phyloP scores from a whole-genome alignment of 2,888 invertebrate species.

The Pollenia labialis region DNA sequence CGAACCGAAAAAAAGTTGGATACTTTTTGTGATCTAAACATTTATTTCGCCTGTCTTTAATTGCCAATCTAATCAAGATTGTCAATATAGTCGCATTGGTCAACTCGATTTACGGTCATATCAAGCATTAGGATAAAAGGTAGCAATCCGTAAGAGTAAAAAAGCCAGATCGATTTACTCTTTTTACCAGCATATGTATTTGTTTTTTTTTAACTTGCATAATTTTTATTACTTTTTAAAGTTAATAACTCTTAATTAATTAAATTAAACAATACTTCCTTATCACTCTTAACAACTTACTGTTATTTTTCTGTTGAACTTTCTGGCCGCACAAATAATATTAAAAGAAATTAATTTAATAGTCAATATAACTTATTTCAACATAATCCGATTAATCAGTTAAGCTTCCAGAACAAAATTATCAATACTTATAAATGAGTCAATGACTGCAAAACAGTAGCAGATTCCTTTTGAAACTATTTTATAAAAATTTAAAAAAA shows the following conservation, averaged over 20 bases:
- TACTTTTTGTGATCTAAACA: no score
- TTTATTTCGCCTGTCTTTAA: no score
- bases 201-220: background rate
- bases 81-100: no score
- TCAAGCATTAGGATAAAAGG: no score
- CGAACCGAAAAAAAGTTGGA: no score
- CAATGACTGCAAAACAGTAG: slow-evolving; percentile 34
- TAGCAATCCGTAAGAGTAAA: no score
- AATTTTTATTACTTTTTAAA: background rate
- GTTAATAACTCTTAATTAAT: background rate
- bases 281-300: slow-evolving; percentile 14
- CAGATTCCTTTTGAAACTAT: slow-evolving; percentile 13
- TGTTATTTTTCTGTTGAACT: slow-evolving; percentile 1
- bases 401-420: slow-evolving; percentile 46
- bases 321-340: background rate
- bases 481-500: background rate
- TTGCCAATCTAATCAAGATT: no score
- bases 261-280: slow-evolving; percentile 31
- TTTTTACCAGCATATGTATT: background rate
- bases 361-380: slow-evolving; percentile 35
- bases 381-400: slow-evolving; percentile 37
- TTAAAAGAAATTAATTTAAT: slow-evolving; percentile 18
- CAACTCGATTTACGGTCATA: no score
- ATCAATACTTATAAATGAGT: slow-evolving; percentile 39
- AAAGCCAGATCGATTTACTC: background rate